Percentiles rank a stretch among this genome's conserved stretches.
phyloP scores from a whole-genome alignment of 2,888 invertebrate genomes.

The Epistrophella euchroma region DNA sequence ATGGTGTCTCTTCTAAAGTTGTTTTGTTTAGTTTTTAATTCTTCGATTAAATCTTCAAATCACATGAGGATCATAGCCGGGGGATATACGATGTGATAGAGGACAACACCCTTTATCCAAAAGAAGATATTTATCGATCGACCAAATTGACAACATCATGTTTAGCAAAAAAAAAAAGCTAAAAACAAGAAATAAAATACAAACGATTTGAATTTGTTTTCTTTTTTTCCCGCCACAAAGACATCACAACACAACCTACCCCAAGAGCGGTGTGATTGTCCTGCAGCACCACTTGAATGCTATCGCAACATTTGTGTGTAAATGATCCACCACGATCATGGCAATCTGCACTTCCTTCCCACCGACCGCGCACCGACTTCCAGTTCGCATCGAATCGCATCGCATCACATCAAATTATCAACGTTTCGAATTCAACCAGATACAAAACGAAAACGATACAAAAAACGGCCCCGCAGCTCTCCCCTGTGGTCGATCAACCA shows the following conservation, averaged over 20 bases:
- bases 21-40: slow-evolving; percentile 1
- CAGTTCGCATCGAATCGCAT: slow-evolving; percentile 62
- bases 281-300: slow-evolving; percentile 32
- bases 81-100: slow-evolving; percentile 38
- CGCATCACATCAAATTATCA: slow-evolving; percentile 75
- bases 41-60: slow-evolving; percentile 54
- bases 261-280: slow-evolving; percentile 70
- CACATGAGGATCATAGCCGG: slow-evolving; percentile 41
- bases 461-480: neutral
- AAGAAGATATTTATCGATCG: slow-evolving; percentile 75
- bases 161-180: slow-evolving; percentile 32
- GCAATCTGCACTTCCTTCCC: neutral
- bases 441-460: slow-evolving; percentile 14
- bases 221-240: slow-evolving; percentile 43
- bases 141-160: slow-evolving; percentile 73
- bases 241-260: slow-evolving; percentile 70
- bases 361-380: slow-evolving; percentile 13
- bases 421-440: slow-evolving; percentile 68
- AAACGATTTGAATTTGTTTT: slow-evolving; percentile 18
- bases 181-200: neutral
- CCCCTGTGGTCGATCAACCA: slow-evolving; percentile 19
- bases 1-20: slow-evolving; percentile 27
- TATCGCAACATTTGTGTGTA: slow-evolving; percentile 41
- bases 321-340: slow-evolving; percentile 58
- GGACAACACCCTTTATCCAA: slow-evolving; percentile 71